These are phyloP conservation scores for Pelobates cultripes DNA, from an alignment of 2,797 vertebrate species.

Conservation along the genomic window DNA sequence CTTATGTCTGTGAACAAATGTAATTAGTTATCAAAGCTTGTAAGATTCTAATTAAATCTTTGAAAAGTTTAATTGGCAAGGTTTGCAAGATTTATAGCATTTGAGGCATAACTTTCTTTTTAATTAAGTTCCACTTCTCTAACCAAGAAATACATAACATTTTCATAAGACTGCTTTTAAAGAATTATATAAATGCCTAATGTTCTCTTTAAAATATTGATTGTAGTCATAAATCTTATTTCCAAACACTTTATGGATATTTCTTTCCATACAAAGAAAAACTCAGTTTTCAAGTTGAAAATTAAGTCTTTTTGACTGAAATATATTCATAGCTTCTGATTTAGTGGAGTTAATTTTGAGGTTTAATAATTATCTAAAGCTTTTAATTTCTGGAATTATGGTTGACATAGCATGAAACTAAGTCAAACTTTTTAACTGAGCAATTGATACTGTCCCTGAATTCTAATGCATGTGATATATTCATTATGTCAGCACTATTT, in stretches of 20 bases:
- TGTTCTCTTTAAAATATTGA: slow-evolving; percentile 5
- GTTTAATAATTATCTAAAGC: not conserved
- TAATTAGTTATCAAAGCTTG: slow-evolving; percentile 32
- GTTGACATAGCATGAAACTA: not conserved
- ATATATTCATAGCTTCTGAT: not conserved
- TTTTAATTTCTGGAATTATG: not conserved
- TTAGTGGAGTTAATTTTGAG: not conserved
- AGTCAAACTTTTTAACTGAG: not conserved
- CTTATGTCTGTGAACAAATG: slow-evolving; percentile 29
- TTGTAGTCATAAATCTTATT: not conserved
- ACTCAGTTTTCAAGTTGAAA: not conserved
- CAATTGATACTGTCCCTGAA: not conserved
- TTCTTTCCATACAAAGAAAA: not conserved
- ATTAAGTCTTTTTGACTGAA: not conserved
- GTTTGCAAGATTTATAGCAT: slow-evolving; percentile 7
- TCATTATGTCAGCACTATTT: not conserved
- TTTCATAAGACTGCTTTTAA: slow-evolving; percentile 9
- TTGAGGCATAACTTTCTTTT: slow-evolving; percentile 28
- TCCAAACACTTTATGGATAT: not conserved
- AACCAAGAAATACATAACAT: slow-evolving; percentile 13
- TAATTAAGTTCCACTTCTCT: slow-evolving; percentile 31
- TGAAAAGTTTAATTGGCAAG: slow-evolving; percentile 16
- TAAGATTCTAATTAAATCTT: slow-evolving; percentile 21
- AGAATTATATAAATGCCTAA: slow-evolving; percentile 1
- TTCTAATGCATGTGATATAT: not conserved